Conservation (phyloP, 2,113 vertebrate species). For the Alethe castanea region DNA sequence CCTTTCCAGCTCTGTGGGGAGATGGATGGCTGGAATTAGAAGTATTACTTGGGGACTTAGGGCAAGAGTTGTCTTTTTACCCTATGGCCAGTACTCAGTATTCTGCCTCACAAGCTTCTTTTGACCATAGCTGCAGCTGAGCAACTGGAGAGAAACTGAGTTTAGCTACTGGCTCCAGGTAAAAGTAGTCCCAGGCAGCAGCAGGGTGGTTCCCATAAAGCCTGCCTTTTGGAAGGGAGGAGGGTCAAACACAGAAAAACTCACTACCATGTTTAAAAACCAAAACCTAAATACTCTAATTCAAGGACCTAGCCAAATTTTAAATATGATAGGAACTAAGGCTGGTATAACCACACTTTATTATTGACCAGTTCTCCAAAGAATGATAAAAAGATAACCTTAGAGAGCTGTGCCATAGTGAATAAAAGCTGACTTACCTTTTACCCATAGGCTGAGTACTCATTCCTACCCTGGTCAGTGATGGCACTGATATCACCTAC, state of each 20-base stretch:
- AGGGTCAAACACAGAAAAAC: background rate
- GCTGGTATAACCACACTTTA: conserved; percentile 62
- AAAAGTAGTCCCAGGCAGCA: background rate
- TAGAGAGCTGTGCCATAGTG: conserved; percentile 58
- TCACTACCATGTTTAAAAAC: background rate
- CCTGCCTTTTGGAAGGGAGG: background rate
- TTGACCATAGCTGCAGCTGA: background rate
- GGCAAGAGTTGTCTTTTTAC: background rate
- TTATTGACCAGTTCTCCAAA: conserved; percentile 60
- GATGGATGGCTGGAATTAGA: background rate
- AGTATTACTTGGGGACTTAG: background rate
- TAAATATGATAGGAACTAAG: conserved; percentile 47
- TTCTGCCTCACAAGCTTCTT: background rate
- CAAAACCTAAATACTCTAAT: background rate
- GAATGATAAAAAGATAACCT: conserved; percentile 32
- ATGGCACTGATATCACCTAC: conserved; percentile 65
- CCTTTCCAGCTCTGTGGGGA: background rate
- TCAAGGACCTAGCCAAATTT: conserved; percentile 60
- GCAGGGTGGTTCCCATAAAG: background rate
- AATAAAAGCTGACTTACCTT: conserved; percentile 69
- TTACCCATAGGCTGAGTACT: conserved; percentile 55
- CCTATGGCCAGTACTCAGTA: background rate
- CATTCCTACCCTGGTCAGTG: conserved; percentile 65
- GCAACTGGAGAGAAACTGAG: background rate
- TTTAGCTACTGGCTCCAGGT: background rate